Conservation (phyloP, 1,140 invertebrate genomes). For the Bombyx mandarina region DNA sequence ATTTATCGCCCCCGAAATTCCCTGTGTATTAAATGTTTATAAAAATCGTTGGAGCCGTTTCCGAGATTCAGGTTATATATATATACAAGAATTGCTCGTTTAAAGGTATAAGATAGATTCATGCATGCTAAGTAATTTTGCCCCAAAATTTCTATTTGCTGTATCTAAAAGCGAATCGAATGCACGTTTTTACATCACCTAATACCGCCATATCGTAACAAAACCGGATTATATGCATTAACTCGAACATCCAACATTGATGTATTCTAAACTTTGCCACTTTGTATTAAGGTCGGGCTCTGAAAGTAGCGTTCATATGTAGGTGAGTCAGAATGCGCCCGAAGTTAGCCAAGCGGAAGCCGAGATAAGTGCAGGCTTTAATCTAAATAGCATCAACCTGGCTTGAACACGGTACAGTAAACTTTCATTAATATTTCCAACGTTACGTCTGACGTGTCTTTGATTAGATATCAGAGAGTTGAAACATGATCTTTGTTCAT, state of each 20-base stretch:
- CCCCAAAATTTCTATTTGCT: no score
- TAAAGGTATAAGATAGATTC: no score
- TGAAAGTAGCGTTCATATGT: constrained; percentile 18
- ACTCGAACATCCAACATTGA: constrained; percentile 14
- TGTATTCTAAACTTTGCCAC: constrained; percentile 20
- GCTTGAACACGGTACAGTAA: constrained; percentile 15
- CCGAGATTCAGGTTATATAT: no score
- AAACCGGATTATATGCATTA: constrained; percentile 55
- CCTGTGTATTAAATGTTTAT: no score
- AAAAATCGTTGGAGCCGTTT: no score
- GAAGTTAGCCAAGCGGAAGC: constrained; percentile 48
- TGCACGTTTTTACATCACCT: constrained; percentile 22
- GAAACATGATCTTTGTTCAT: background rate
- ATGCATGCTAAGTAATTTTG: no score
- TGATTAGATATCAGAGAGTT: background rate
- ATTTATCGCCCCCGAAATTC: no score
- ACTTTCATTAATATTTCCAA: constrained; percentile 10
- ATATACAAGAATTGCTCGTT: no score
- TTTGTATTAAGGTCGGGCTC: constrained; percentile 34
- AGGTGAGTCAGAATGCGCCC: constrained; percentile 23
- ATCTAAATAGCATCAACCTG: constrained; percentile 56
- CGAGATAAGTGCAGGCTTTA: constrained; percentile 53
- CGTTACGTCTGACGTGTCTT: constrained; percentile 3
- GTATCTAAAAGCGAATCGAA: constrained; percentile 25
- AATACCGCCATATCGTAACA: constrained; percentile 25